A percentile compares a stretch with the other conserved stretches of the same genome.
Evolutionary conservation across 2,797 vertebrate genomes (phyloP).

Genomic region (Coregonus ussuriensis): DNA sequence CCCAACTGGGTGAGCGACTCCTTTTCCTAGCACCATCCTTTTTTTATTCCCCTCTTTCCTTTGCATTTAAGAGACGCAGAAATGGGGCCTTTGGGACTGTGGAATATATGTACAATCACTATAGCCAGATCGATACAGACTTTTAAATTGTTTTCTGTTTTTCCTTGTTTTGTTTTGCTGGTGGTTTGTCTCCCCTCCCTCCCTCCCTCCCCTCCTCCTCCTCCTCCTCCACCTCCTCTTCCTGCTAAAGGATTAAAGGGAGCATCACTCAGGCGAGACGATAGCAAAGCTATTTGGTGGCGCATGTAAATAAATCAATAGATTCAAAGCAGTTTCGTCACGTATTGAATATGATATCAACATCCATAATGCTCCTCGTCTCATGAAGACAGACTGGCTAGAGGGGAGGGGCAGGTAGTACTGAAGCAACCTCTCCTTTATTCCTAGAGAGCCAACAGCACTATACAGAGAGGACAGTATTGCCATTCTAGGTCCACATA

Average conservation of each 20-base stretch:
- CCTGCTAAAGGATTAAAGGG: slow-evolving; percentile 60
- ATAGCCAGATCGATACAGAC: slow-evolving; percentile 83
- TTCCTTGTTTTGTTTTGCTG: slow-evolving; percentile 73
- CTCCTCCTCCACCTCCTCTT: background rate
- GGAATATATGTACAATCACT: slow-evolving; percentile 85
- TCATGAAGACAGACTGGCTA: slow-evolving; percentile 51
- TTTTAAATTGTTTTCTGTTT: slow-evolving; percentile 86
- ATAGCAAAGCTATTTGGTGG: slow-evolving; percentile 62
- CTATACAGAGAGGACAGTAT: background rate
- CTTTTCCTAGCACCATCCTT: slow-evolving; percentile 80
- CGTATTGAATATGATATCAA: slow-evolving; percentile 77
- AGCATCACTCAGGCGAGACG: slow-evolving; percentile 64
- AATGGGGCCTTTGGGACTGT: slow-evolving; percentile 76
- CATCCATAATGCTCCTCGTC: slow-evolving; percentile 70
- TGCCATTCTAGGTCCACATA: background rate
- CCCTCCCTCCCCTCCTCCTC: background rate
- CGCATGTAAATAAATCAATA: slow-evolving; percentile 79
- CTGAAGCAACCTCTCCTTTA: background rate
- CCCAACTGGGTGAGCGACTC: slow-evolving; percentile 87
- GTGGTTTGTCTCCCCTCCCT: slow-evolving; percentile 29
- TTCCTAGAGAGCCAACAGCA: background rate
- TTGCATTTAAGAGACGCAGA: slow-evolving; percentile 80
- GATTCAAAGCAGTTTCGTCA: slow-evolving; percentile 73
- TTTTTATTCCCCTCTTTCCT: slow-evolving; percentile 80
- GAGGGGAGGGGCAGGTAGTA: slow-evolving; percentile 20